Conservation (phyloP, 2,888 invertebrate species). For the Eulithis testata region DNA sequence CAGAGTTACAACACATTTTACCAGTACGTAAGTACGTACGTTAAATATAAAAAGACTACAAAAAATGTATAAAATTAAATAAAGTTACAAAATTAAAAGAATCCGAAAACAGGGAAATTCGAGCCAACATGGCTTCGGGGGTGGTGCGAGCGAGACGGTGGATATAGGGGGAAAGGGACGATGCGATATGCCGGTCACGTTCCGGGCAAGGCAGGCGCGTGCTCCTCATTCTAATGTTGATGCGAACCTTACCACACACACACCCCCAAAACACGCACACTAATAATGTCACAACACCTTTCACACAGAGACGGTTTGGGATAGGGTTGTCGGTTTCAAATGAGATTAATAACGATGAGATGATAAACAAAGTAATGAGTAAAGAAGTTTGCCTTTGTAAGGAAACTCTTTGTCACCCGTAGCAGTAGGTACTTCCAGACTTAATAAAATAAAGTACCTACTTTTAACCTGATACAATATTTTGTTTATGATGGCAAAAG, state of each 20-base stretch:
- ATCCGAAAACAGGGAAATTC: slow-evolving; percentile 80
- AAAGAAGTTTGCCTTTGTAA: background rate
- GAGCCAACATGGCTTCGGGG: slow-evolving; percentile 80
- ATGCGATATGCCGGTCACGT: slow-evolving; percentile 84
- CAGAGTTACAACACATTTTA: slow-evolving; percentile 36
- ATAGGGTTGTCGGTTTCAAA: slow-evolving; percentile 25
- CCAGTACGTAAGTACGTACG: slow-evolving; percentile 36
- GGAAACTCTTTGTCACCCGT: no score
- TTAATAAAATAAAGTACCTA: background rate
- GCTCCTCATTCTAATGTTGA: slow-evolving; percentile 79
- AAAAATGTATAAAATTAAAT: slow-evolving; percentile 65
- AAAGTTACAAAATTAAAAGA: slow-evolving; percentile 78
- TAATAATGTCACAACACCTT: slow-evolving; percentile 63
- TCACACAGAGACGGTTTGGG: slow-evolving; percentile 42
- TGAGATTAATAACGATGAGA: background rate
- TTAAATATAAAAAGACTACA: slow-evolving; percentile 43
- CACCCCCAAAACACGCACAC: slow-evolving; percentile 62
- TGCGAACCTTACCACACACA: slow-evolving; percentile 74
- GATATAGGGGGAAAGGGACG: slow-evolving; percentile 79
- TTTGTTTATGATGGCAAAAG: no score
- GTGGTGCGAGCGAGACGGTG: slow-evolving; percentile 73
- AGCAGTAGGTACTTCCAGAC: no score
- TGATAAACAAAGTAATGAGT: slow-evolving; percentile 8
- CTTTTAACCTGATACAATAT: no score
- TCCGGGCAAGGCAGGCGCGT: slow-evolving; percentile 80